These are phyloP conservation scores for Encarsia formosa DNA, from an alignment of 2,888 invertebrate genomes.

Conservation along the genomic window DNA sequence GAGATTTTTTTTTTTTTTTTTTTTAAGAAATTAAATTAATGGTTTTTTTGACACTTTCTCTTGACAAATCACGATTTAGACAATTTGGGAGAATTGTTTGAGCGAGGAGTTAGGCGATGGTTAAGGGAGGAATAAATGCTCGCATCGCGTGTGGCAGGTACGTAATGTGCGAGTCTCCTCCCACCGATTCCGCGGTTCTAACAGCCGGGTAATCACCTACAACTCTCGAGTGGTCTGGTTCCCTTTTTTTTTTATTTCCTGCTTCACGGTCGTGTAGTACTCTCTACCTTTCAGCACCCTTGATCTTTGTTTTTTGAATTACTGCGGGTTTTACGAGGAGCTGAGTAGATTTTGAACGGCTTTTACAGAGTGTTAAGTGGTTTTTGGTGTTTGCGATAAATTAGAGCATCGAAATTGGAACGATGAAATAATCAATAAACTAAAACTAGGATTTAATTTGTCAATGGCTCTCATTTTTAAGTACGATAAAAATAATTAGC, in stretches of 20 bases:
- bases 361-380: no score
- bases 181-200: conserved; percentile 34
- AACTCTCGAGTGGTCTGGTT: conserved; percentile 29
- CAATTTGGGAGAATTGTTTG: neutral
- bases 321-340: neutral
- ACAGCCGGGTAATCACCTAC: conserved; percentile 44
- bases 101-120: conserved; percentile 4
- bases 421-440: no score
- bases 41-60: no score
- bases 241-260: conserved; percentile 23
- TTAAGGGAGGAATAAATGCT: conserved; percentile 13
- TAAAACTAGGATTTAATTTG: no score
- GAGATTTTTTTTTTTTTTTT: neutral
- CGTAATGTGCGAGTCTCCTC: conserved; percentile 34
- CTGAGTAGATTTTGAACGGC: no score
- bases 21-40: no score
- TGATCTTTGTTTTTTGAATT: neutral
- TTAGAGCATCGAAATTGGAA: no score
- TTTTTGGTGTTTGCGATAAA: no score
- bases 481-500: no score
- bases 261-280: conserved; percentile 11
- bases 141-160: conserved; percentile 29
- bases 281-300: neutral
- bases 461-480: no score
- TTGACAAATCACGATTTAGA: neutral